Percentiles rank a stretch among this genome's conserved stretches.
These are phyloP conservation scores for Spilogale gracilis DNA, from an alignment of 2,113 vertebrate genomes.

Conservation along the genomic window DNA sequence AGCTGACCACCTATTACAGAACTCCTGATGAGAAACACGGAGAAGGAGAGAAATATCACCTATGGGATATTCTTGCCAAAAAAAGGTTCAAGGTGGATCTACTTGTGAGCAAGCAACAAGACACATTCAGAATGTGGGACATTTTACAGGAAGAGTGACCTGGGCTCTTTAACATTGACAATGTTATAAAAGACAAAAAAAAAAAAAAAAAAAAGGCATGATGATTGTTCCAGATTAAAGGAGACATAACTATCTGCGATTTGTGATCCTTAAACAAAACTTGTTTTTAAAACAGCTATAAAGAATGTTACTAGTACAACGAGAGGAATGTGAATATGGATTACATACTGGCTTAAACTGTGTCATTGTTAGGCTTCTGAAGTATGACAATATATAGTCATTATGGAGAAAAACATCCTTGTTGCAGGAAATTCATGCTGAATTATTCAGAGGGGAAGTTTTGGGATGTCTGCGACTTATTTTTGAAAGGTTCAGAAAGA, in stretches of 20 bases:
- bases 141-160: background rate
- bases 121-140: background rate
- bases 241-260: background rate
- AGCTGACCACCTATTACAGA: background rate
- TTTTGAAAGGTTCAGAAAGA: background rate
- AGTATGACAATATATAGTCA: background rate
- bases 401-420: slow-evolving; percentile 14
- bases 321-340: background rate
- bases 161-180: background rate
- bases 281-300: background rate
- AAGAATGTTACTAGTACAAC: slow-evolving; percentile 32
- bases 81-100: background rate
- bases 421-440: background rate
- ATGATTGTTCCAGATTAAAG: slow-evolving; percentile 39
- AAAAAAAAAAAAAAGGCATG: background rate
- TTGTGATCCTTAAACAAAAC: background rate
- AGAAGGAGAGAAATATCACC: background rate
- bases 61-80: background rate
- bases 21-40: background rate
- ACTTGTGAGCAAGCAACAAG: slow-evolving; percentile 18
- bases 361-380: background rate
- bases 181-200: background rate
- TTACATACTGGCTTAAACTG: background rate
- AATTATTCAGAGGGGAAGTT: background rate
- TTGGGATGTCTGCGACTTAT: background rate